These are phyloP conservation scores for Leistus spinibarbis DNA, from an alignment of 2,888 invertebrate genomes.

Conservation along the genomic window DNA sequence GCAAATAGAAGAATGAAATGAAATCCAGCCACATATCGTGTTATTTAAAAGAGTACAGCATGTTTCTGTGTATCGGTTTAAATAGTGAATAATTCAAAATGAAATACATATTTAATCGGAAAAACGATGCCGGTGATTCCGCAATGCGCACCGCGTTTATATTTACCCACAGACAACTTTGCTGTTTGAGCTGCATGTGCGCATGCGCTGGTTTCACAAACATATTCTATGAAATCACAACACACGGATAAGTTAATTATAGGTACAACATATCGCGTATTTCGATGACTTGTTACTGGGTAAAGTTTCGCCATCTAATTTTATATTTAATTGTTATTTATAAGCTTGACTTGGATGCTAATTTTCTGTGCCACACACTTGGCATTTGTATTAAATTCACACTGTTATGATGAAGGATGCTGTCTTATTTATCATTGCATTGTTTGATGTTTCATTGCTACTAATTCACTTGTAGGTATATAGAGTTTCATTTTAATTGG, in stretches of 20 bases:
- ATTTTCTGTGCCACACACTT: constrained; percentile 27
- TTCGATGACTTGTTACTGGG: constrained; percentile 2
- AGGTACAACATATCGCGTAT: background rate
- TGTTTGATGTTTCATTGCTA: background rate
- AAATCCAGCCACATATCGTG: background rate
- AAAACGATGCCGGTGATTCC: background rate
- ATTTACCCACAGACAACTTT: background rate
- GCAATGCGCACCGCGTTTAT: background rate
- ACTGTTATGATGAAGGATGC: background rate
- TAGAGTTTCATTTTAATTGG: no score
- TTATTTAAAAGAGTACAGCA: background rate
- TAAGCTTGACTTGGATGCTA: constrained; percentile 35
- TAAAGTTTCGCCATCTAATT: constrained; percentile 22
- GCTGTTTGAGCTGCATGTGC: background rate
- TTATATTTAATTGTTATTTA: constrained; percentile 39
- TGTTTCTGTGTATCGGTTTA: background rate
- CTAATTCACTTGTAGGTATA: no score
- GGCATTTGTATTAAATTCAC: background rate
- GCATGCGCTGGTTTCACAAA: background rate
- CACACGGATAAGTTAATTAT: background rate
- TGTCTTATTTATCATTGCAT: background rate
- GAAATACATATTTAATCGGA: background rate
- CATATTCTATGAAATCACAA: background rate
- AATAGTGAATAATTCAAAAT: background rate
- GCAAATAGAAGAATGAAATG: no score